Evolutionary conservation across 2,888 invertebrate species (phyloP).

Genomic region (Clepsis dumicolana): DNA sequence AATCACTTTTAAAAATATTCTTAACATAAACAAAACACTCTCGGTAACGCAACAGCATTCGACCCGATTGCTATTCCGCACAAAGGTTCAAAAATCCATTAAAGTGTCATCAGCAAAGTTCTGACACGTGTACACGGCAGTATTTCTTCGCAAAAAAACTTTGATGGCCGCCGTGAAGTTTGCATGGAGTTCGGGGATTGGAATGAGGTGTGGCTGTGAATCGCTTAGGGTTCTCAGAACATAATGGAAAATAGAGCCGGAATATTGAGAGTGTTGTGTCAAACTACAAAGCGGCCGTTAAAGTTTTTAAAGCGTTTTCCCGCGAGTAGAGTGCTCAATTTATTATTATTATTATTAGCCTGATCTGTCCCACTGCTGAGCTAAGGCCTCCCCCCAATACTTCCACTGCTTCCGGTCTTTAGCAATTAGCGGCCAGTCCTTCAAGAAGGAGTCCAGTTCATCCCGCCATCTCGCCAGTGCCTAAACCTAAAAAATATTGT

Average conservation of each 20-base stretch:
- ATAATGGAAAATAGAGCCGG: not conserved
- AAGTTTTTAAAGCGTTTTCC: too few species aligned
- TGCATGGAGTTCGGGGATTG: constrained; percentile 52
- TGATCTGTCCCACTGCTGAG: too few species aligned
- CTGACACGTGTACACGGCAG: constrained; percentile 62
- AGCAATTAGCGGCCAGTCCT: too few species aligned
- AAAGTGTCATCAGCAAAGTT: constrained; percentile 73
- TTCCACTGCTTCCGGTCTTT: too few species aligned
- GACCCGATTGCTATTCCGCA: constrained; percentile 56
- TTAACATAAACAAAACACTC: constrained; percentile 11
- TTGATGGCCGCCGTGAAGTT: constrained; percentile 63
- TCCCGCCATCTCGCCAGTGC: too few species aligned
- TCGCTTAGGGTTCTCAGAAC: constrained; percentile 21
- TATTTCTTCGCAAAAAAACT: constrained; percentile 58
- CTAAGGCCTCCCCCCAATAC: too few species aligned
- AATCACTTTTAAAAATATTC: too few species aligned
- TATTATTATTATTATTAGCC: too few species aligned
- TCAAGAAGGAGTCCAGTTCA: too few species aligned
- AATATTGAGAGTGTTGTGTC: not conserved
- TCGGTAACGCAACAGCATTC: constrained; percentile 12
- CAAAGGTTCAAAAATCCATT: constrained; percentile 70
- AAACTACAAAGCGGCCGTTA: too few species aligned
- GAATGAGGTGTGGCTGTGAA: constrained; percentile 45
- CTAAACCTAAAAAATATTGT: too few species aligned
- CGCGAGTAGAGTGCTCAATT: too few species aligned